Base-by-base conservation (phyloP, 2,797 vertebrate genomes). In the Poliocrania exsul region DNA sequence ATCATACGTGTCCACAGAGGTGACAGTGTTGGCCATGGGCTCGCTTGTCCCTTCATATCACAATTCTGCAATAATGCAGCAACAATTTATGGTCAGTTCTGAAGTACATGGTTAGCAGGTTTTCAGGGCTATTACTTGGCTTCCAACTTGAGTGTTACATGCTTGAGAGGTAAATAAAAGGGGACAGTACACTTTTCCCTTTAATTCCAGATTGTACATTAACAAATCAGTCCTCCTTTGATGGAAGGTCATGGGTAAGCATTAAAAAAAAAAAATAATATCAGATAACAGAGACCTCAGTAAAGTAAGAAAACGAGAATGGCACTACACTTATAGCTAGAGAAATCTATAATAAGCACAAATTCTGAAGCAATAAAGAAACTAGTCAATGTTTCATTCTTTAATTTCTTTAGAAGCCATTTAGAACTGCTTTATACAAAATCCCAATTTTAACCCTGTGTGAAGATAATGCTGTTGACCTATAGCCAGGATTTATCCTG, bases 401-500 rank as follows among this genome's bases (percentile, higher is more conserved):
- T 91, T 94, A 91, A 88, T 90, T 86, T 65, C 60, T 61, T 60
- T 84, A 50, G 20, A 90, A 91, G n/a, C 78, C 1, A 23, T 79
- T 92, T 79, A 60, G 44, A 75, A 42, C 25, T 10, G 44, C 64
- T 84, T 84, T 46, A n/a, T 66, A 81, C 25, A 57, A 71, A 86
- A 87, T 33, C 33, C 26, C 58, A 21, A 2, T 86, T 92, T 84
- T 77, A 88, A 88, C 71, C 73, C 24, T 1, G 0, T 56, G 60
- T n/a, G 50, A 79, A 87, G 40, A 85, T 69, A 86, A 78, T 23
- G 24, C 42, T 80, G 35, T 29, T 78, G 88, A 65, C 84, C 87
- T 64, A 49, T 3, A 93, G 25, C 37, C 51, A 86, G 72, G 60
- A 61, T 84, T 84, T 62, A 38, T 86, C 53, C 57, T 57, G 42